Evolutionary conservation across 2,113 vertebrate species (phyloP), one percentile per base, ranked within the genome.

Genomic region (Amazona guildingii): DNA sequence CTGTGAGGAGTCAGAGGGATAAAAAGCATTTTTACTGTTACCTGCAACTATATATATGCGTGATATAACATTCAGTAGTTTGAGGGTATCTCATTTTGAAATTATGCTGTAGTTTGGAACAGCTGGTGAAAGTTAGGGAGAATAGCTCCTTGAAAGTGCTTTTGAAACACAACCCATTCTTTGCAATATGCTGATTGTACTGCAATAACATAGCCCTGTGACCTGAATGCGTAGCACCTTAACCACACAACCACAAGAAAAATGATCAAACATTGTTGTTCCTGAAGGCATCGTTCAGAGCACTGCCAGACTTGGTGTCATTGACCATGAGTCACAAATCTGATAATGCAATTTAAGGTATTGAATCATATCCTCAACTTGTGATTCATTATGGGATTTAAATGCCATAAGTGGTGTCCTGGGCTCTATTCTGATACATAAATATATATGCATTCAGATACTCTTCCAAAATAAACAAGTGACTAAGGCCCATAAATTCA

Each of bases 391-490:
- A 83, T 0, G 2, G 49, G 54, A 88, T 91, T 88, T 95, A 87
- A 89, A 85, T 90, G 67, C 75, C 82, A 74, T 63, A 70, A 70
- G 59, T 83, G 44, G 68, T 17, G 29, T 86, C 75, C 87, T 87
- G 67, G 79, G 91, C 59, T 80, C 44, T 49, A 24, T 90, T 88
- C 43, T 59, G 57, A 35, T 35, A 35, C 85, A 83, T 16, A 59
- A 6, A 49, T 59, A 92, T 55, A 66, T 59, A 59, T 63, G 63
- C 74, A 76, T 80, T 88, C 63, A 94, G 41, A 91, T 54, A 93
- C 67, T 20, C 67, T 95, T 97, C 86, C 93, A 95, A 95, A 96
- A 91, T 62, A 90, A 96, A 23, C 63, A 84, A 86, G 80, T 77
- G 95, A 78, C 82, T 95, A 78, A 72, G 13, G 92, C 21, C 57